Conservation (phyloP, 1,140 invertebrate genomes). For the Zaprionus taronus region DNA sequence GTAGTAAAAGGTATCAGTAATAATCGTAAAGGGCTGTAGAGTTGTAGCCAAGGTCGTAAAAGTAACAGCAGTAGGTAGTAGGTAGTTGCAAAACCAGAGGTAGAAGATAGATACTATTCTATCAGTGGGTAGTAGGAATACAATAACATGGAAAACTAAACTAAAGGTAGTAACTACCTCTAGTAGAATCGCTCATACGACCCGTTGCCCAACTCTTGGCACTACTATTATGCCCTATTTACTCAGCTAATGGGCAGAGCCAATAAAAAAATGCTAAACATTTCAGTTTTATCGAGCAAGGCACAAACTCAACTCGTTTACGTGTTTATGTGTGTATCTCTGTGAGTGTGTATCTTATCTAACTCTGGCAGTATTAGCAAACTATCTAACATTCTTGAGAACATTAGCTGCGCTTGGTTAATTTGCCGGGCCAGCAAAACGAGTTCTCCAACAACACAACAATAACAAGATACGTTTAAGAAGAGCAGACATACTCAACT, state of each 20-base stretch:
- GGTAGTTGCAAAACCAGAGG: no score
- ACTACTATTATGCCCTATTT: neutral
- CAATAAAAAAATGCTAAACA: slow-evolving; percentile 36
- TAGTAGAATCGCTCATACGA: neutral
- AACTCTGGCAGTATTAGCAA: slow-evolving; percentile 27
- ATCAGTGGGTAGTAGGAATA: neutral
- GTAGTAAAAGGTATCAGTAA: no score
- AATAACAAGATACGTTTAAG: neutral
- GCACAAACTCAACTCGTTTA: slow-evolving; percentile 19
- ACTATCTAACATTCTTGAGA: slow-evolving; percentile 23
- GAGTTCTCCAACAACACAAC: slow-evolving; percentile 9
- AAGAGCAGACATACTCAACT: neutral
- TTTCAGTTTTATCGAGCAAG: slow-evolving; percentile 33
- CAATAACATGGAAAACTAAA: neutral
- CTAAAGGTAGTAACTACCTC: neutral
- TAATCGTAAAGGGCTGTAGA: no score
- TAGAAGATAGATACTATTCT: neutral
- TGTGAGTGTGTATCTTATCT: slow-evolving; percentile 43
- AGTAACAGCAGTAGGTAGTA: no score
- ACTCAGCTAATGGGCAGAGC: slow-evolving; percentile 6
- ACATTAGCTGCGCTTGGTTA: slow-evolving; percentile 11
- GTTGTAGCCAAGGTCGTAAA: no score
- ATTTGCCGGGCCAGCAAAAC: slow-evolving; percentile 21
- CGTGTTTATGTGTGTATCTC: neutral
- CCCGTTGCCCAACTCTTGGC: neutral